phyloP scores from a whole-genome alignment of 2,888 invertebrate species.

The Polyommatus iphigenia region DNA sequence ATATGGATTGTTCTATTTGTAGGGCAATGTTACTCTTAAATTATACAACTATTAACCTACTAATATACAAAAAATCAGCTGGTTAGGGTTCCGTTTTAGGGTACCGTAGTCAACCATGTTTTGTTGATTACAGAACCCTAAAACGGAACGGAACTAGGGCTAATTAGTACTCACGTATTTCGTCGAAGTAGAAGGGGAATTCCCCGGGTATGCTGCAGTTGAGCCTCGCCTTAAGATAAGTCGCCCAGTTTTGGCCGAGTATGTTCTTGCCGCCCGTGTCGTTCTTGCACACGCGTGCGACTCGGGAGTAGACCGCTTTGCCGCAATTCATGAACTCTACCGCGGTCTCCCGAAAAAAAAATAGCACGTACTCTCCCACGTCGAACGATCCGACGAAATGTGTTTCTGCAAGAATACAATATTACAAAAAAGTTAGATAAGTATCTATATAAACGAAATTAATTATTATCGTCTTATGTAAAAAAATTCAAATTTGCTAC shows the following conservation, averaged over 20 bases:
- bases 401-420: constrained; percentile 78
- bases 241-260: constrained; percentile 84
- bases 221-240: constrained; percentile 84
- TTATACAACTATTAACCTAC: no score
- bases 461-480: neutral
- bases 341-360: constrained; percentile 87
- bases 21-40: no score
- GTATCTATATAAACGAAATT: neutral
- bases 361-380: constrained; percentile 83
- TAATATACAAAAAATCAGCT: no score
- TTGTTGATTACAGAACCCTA: no score
- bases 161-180: constrained; percentile 81
- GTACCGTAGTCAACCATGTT: no score
- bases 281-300: constrained; percentile 87
- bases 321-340: constrained; percentile 85
- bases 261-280: constrained; percentile 84
- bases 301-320: constrained; percentile 85
- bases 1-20: no score
- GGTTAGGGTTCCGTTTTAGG: no score
- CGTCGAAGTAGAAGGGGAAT: constrained; percentile 87
- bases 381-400: constrained; percentile 87
- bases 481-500: no score
- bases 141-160: no score
- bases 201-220: constrained; percentile 87
- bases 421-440: neutral